Evolutionary conservation across 1,140 invertebrate species (phyloP), one percentile per base, ranked within the genome.

Genomic region (Diuraphis noxia): DNA sequence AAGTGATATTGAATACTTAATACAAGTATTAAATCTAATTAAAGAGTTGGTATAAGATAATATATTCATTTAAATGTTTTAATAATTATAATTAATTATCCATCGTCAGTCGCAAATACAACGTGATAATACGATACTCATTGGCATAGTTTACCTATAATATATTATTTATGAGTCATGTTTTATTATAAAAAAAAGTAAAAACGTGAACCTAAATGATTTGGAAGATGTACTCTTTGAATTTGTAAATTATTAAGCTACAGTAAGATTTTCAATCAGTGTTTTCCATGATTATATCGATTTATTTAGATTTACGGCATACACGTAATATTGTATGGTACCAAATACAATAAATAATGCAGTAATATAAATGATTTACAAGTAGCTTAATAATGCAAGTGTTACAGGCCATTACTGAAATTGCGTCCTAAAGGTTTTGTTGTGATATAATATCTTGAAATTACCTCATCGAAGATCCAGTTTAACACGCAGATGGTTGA

Each of bases 401-500:
- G 19, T 49, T 56, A 72, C 56, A 72, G 34, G 34, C 56, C 30
- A 34, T 49, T 86, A 46, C 38, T 46, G n/a, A n/a, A 87, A 87
- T 36, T 52, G 21, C 19, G 21, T 52, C n/a, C 10, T 41, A 84
- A 85, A 43, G 30, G 30, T 46, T 85, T 36, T 21, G 21, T 49
- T 43, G 19, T 56, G 21, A 79, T 30, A 25, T 43, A 79, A 46
- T 90, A 77, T 79, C 81, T 79, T 46, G n/a, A 38, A 81, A 77
- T 81, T 79, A 77, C 88, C 19, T 81, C 72, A 36, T 38, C n/a
- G 41, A 10, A 90, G 30, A 90, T 79, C 41, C 72, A 46, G 88
- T 79, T 46, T 90, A 90, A 90, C 41, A 38, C 40, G 34, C 88
- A 49, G 52, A 77, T 77, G 56, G 63, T 77, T 38, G 34, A 46